These are phyloP conservation scores for Mus caroli DNA, from an alignment of 2,797 vertebrate species.

Conservation along the genomic window DNA sequence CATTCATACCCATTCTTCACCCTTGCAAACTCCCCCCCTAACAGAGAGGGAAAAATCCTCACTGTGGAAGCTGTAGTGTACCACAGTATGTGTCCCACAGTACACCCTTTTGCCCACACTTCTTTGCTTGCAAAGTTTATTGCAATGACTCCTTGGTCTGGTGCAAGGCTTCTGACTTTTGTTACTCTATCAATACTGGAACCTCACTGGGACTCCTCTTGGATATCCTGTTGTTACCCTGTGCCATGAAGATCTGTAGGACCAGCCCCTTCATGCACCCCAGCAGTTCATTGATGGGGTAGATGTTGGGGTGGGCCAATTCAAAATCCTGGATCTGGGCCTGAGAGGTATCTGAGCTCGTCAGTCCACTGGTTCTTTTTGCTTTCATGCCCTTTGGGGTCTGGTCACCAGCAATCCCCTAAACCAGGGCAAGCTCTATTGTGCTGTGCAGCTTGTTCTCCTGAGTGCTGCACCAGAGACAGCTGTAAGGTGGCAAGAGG, in stretches of 20 bases:
- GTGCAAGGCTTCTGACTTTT: not conserved
- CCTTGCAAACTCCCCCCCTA: not conserved
- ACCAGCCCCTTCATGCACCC: not conserved
- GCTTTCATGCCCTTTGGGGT: not conserved
- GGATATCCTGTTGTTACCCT: not conserved
- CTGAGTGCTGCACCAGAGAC: too few species aligned
- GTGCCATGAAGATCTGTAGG: not conserved
- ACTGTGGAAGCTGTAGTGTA: not conserved
- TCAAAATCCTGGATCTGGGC: not conserved
- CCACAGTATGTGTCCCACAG: not conserved
- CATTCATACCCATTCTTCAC: not conserved
- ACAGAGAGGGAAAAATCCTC: not conserved
- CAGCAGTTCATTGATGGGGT: not conserved
- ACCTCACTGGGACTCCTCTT: not conserved
- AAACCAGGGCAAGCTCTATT: not conserved
- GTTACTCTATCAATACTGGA: not conserved
- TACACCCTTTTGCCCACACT: not conserved
- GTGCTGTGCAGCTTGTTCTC: not conserved
- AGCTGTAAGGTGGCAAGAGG: not conserved
- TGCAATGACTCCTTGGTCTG: not conserved
- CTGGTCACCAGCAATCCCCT: not conserved
- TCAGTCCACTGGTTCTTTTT: not conserved
- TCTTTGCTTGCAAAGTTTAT: not conserved
- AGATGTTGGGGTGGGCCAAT: not conserved
- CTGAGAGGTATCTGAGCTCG: not conserved